Evolutionary conservation across 2,888 invertebrate species (phyloP), one percentile per base, ranked within the genome.

Genomic region (Drosophila emarginata): DNA sequence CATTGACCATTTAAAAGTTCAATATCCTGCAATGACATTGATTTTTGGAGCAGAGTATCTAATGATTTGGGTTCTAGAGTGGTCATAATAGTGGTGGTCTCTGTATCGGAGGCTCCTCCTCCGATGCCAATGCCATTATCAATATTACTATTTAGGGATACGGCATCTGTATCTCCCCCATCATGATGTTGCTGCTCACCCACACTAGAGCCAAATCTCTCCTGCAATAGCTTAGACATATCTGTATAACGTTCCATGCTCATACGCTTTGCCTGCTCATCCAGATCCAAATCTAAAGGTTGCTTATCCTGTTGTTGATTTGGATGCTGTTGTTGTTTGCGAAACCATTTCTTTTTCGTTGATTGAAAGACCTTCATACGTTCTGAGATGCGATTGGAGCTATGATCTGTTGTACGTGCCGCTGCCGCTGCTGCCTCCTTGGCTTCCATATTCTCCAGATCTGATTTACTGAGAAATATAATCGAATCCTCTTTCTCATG

Each of bases 201-300:
- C 61, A 67, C 70, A 45, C 11, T 4, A 53, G 90, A 93, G 1
- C 95, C 94, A 73, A 95, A 95, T 79, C 93, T 93, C 78, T 95
- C 95, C 89, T 95, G 95, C 72, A 95, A 93, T 65, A 95, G 91
- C 87, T 95, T 95, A 4, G 95, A 93, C 95, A 95, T 95, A 77
- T 95, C 95, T 88, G 95, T 94, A 74, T 95, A 95, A 54, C 95
- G 92, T 83, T 95, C 95, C 89, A 95, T 95, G 69, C 95, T 95
- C 91, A 94, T 94, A 76, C 94, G 94, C 85, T 95, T 95, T 68
- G 94, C 94, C 61, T 93, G 94, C 64, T 92, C 92, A 89, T 95
- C 94, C 69, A 94, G 92, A 64, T 94, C 93, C 2, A 92, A 68
- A 67, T 89, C 72, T 69, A 67, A 12, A 11, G 12, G 54, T 5